Percentiles rank a stretch among this genome's conserved stretches.
These are phyloP conservation scores for Monoplex corrugatus DNA, from an alignment of 2,888 invertebrate genomes.

Conservation along the genomic window DNA sequence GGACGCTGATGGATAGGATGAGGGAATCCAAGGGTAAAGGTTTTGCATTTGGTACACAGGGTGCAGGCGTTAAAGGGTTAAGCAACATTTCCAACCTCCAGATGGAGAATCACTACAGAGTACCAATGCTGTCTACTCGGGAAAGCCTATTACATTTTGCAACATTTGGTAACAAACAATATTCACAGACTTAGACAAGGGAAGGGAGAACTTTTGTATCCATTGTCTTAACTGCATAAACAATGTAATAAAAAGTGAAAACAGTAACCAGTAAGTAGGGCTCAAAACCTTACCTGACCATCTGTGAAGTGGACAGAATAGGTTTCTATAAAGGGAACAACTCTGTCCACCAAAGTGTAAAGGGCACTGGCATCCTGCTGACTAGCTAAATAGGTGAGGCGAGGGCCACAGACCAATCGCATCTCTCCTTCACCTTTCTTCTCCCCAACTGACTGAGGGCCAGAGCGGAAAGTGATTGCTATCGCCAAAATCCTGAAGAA, in stretches of 20 bases:
- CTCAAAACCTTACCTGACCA: constrained; percentile 82
- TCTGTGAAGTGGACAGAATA: constrained; percentile 84
- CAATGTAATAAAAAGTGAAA: neutral
- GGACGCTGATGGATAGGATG: too few relatives aligned
- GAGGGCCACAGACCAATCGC: constrained; percentile 84
- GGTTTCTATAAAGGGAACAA: constrained; percentile 82
- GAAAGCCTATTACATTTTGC: too few relatives aligned
- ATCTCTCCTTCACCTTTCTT: constrained; percentile 59
- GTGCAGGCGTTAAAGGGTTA: too few relatives aligned
- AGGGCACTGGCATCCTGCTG: constrained; percentile 83
- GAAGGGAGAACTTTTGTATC: too few relatives aligned
- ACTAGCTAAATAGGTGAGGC: constrained; percentile 84
- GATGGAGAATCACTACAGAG: too few relatives aligned
- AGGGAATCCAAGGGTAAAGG: too few relatives aligned
- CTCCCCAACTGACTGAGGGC: constrained; percentile 37
- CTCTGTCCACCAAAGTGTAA: constrained; percentile 82
- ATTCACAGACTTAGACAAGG: too few relatives aligned
- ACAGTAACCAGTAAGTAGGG: too few relatives aligned
- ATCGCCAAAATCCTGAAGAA: constrained; percentile 83
- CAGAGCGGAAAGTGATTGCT: constrained; percentile 84
- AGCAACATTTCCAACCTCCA: too few relatives aligned
- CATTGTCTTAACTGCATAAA: neutral
- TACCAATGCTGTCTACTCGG: too few relatives aligned
- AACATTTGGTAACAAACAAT: too few relatives aligned
- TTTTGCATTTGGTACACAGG: too few relatives aligned